These are phyloP conservation scores for Alligator mississippiensis DNA, from an alignment of 2,113 vertebrate genomes.

Conservation along the genomic window DNA sequence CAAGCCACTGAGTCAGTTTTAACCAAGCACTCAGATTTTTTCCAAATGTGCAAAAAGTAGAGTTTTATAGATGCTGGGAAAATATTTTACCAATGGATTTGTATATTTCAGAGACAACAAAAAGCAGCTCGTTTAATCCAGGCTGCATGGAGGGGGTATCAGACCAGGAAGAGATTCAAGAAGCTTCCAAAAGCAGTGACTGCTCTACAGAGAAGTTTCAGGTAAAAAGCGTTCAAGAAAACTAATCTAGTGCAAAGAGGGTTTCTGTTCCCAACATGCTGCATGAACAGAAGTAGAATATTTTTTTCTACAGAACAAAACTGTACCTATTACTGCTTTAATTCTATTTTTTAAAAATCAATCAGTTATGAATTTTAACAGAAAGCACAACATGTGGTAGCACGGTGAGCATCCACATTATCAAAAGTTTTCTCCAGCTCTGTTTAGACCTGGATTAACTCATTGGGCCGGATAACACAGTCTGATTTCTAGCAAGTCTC, in stretches of 20 bases:
- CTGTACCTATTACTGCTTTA: neutral
- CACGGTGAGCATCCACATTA: neutral
- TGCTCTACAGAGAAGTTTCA: constrained; percentile 90
- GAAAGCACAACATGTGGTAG: neutral
- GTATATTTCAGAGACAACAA: constrained; percentile 81
- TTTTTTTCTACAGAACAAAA: neutral
- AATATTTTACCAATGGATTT: constrained; percentile 20
- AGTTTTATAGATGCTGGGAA: neutral
- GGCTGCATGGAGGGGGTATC: constrained; percentile 89
- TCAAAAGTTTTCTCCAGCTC: neutral
- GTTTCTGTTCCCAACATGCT: neutral
- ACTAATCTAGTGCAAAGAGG: neutral
- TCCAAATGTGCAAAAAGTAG: neutral
- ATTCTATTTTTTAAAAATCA: neutral
- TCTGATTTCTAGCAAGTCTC: neutral
- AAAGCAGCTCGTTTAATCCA: constrained; percentile 90
- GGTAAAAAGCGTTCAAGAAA: constrained; percentile 75
- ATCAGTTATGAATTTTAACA: neutral
- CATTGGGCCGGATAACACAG: neutral
- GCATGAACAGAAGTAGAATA: neutral
- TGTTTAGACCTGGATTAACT: neutral
- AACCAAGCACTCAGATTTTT: neutral
- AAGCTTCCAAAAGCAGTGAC: constrained; percentile 86
- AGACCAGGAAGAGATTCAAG: constrained; percentile 87
- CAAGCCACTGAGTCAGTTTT: neutral